Percentiles rank a stretch among this genome's conserved stretches.
These are phyloP conservation scores for Hystrix brachyura DNA, from an alignment of 2,113 vertebrate species.

Conservation along the genomic window DNA sequence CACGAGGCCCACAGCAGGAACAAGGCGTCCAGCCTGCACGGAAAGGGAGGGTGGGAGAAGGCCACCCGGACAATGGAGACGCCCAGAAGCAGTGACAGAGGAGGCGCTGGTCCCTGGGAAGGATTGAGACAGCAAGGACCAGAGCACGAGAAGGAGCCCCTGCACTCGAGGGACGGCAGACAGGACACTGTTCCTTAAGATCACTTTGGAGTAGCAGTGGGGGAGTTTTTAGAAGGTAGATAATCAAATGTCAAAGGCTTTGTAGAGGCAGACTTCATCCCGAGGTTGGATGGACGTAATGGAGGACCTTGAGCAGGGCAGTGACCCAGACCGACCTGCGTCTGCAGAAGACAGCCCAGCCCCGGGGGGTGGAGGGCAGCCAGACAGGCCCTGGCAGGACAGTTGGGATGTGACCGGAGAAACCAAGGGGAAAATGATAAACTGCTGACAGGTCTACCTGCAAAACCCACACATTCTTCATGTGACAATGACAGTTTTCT, in stretches of 20 bases:
- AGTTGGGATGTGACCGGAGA: not conserved
- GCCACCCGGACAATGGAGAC: no score
- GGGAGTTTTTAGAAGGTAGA: not conserved
- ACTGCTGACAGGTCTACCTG: not conserved
- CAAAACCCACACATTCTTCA: not conserved
- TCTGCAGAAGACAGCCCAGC: not conserved
- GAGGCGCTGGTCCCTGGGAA: not conserved
- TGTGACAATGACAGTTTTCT: not conserved
- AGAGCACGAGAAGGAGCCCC: not conserved
- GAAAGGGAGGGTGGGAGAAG: not conserved
- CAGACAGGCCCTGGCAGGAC: not conserved
- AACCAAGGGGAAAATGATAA: not conserved
- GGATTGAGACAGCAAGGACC: not conserved
- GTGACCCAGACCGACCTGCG: not conserved
- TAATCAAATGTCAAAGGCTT: not conserved
- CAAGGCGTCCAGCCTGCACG: accelerated
- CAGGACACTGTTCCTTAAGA: not conserved
- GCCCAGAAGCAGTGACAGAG: not conserved
- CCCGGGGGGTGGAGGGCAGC: not conserved
- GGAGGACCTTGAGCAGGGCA: not conserved
- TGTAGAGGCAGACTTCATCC: not conserved
- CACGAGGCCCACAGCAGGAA: not conserved
- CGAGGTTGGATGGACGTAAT: not conserved
- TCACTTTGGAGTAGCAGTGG: not conserved
- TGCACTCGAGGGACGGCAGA: not conserved